Percentiles rank a stretch among this genome's conserved stretches.
These are phyloP conservation scores for Haliclona indistincta DNA, from an alignment of 37 sponge, comb jelly and placozoan genomes.

Conservation along the genomic window DNA sequence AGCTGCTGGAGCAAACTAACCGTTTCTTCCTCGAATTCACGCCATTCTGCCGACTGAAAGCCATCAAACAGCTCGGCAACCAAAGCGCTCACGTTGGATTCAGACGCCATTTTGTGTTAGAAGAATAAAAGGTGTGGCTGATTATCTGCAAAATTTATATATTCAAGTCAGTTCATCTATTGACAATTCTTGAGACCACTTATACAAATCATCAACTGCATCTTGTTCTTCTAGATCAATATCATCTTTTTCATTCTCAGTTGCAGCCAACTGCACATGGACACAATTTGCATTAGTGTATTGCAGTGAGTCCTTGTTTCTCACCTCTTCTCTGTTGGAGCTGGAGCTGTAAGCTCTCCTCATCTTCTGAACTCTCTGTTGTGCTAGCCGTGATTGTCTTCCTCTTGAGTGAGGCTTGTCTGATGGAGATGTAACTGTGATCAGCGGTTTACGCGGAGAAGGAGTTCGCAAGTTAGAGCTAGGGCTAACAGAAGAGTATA, in stretches of 20 bases:
- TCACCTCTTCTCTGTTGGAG: slow-evolving; percentile 1
- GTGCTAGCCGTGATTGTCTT: slow-evolving; percentile 67
- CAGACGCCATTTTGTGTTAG: not conserved
- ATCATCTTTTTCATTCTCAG: not conserved
- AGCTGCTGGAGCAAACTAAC: slow-evolving; percentile 62
- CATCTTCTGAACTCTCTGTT: slow-evolving; percentile 71
- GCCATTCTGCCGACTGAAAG: slow-evolving; percentile 34
- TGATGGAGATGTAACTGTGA: not conserved
- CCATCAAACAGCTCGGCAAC: not conserved
- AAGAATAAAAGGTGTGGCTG: not conserved
- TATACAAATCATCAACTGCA: slow-evolving; percentile 60
- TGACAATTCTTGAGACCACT: slow-evolving; percentile 84
- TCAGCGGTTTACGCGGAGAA: not conserved
- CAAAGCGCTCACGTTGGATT: not conserved
- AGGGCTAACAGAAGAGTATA: not conserved
- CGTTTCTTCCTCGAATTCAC: slow-evolving; percentile 47
- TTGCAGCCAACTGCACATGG: no score
- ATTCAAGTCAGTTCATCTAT: slow-evolving; percentile 39
- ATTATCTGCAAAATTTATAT: not conserved
- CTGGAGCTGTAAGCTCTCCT: slow-evolving; percentile 32
- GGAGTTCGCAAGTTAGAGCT: not conserved
- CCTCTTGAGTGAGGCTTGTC: not conserved
- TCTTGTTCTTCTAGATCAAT: not conserved
- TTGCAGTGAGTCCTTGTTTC: slow-evolving; percentile 1
- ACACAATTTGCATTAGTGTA: not conserved